Base-by-base conservation (phyloP, 2,888 invertebrate genomes). In the Drosophila mercatorum region DNA sequence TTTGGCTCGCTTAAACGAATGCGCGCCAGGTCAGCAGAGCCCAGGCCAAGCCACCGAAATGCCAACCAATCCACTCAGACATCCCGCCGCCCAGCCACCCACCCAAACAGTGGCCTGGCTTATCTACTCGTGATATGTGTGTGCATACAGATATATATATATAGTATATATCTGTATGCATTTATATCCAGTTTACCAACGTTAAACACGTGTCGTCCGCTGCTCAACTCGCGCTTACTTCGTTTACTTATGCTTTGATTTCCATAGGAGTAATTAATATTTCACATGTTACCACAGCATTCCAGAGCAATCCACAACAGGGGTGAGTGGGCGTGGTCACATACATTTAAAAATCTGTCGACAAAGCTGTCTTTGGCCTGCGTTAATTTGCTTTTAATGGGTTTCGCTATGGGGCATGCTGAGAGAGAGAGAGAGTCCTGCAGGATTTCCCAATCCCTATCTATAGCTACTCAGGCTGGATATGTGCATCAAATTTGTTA, bases 191-290 rank as follows among this genome's bases (percentile, higher is more conserved):
- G 14, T 22, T 17, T 26, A 17, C 44, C 44, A 26, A 12, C 52
- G 40, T 40, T 46, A 63, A 59, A 68, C 74, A 80, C 68, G 66
- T 82, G 72, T 82, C 70, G 63, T 38, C 17, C 44, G 65, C 64
- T 70, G 73, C 75, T 83, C 72, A 68, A 74, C 57, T 59, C 46
- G 61, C 72, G 66, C 72, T 83, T 78, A 75, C 64, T 64, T 34
- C 72, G 68, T 70, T 83, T 83, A 78, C 62, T 66, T 28, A n/a
- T 67, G 40, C 55, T 87, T 84, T 79, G 84, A 81, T 83, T 83
- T 83, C 64, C 68, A 83, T 73, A 73, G 75, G 64, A 71, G 70
- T 76, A 80, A 80, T 83, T 80, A 72, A 80, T 70, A 73, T 65
- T 46, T 49, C 8, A 34, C 57, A 61, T 36, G 74, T 58, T 51